Base-by-base conservation (phyloP, 1,140 invertebrate genomes). In the Radopholus similis region DNA sequence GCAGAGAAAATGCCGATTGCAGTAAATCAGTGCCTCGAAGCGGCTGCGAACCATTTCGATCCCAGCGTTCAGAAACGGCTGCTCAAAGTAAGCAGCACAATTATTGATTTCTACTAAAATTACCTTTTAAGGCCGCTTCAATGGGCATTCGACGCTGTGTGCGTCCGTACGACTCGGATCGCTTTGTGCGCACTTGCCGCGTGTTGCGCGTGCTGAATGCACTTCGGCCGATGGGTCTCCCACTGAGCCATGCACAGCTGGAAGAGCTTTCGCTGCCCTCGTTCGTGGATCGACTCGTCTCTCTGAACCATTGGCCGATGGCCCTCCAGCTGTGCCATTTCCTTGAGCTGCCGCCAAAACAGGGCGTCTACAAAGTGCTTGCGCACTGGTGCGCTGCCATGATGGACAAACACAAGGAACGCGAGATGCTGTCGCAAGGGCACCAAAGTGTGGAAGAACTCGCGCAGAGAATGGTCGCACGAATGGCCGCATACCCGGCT, bases 21-120 rank as follows among this genome's bases (percentile, higher is more conserved):
- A 26, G 62, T 71, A 11, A 56, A 71, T 18, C 57, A 71, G 57
- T 71, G 69, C 58, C 30, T 71, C 21, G 42, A 51, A 32, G 65
- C 68, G 28, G 67, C 65, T 4, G 69, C 69, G 4, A 49, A 71
- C 32, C 69, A 71, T 63, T 71, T 71, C 38, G 51, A 71, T 30
- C 34, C 69, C 11, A 21, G 15, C 30, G 21, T 63, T 18, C 69
- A 71, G 26, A 70, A 70, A 26, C 42, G 35, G 5, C 26, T 71
- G 5, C 30, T 70, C 8, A 38, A 40, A 23, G 69, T 71, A 23
- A n/a, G n/a, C 21, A 3, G 4, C 56, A 23, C 4, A 2, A 23
- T 59, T 68, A 3, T 65, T 63, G 15, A 4, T 32, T 53, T 64
- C 4, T 18, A 64, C 4, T 9, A 30, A 15, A 9, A 1, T 58